Conservation (phyloP, 2,888 invertebrate species). For the Cheilosia vernalis region DNA sequence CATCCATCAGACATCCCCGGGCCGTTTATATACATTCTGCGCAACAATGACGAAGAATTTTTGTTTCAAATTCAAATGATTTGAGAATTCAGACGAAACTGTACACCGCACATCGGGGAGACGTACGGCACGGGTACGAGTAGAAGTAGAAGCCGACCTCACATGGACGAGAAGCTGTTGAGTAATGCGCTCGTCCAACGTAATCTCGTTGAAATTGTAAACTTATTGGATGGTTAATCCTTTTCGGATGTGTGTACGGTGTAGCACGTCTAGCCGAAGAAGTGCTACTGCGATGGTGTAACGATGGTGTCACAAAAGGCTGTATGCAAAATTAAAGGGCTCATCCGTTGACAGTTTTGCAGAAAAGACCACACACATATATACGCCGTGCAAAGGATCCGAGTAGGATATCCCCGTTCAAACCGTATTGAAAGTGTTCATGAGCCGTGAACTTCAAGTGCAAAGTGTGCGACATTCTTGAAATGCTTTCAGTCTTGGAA, state of each 20-base stretch:
- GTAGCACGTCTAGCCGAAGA: slow-evolving; percentile 38
- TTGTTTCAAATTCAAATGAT: slow-evolving; percentile 67
- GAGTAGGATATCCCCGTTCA: neutral
- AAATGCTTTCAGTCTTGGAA: slow-evolving; percentile 43
- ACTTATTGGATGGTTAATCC: slow-evolving; percentile 74
- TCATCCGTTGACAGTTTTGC: slow-evolving; percentile 23
- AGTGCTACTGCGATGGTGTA: neutral
- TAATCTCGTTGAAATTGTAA: slow-evolving; percentile 73
- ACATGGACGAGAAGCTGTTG: slow-evolving; percentile 56
- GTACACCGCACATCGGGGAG: slow-evolving; percentile 35
- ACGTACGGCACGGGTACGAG: too few species aligned
- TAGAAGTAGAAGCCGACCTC: neutral
- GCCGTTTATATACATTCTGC: slow-evolving; percentile 10
- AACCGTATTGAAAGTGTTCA: slow-evolving; percentile 51
- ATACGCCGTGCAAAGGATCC: neutral
- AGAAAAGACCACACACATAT: slow-evolving; percentile 1
- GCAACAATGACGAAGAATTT: slow-evolving; percentile 43
- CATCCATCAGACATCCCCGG: slow-evolving; percentile 35
- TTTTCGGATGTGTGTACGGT: slow-evolving; percentile 38
- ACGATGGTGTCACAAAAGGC: slow-evolving; percentile 55
- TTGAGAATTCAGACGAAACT: slow-evolving; percentile 66
- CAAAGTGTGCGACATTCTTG: slow-evolving; percentile 58
- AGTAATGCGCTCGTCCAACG: slow-evolving; percentile 59
- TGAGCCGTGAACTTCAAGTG: slow-evolving; percentile 63
- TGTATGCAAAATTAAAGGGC: slow-evolving; percentile 67